Evolutionary conservation across 2,888 invertebrate species (phyloP).

Genomic region (Cephalotes varians): DNA sequence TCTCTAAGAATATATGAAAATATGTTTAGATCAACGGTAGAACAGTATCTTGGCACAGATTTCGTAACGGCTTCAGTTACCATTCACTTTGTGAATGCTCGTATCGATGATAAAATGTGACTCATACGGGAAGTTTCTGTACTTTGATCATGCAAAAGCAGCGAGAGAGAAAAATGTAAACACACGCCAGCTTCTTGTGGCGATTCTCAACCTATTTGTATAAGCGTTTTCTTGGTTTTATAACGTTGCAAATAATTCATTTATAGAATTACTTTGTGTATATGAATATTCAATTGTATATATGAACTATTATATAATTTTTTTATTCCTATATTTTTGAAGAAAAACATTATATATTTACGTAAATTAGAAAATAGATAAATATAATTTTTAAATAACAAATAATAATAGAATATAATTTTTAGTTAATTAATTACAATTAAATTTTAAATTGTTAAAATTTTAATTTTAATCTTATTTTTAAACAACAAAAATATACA

Average conservation of each 20-base stretch:
- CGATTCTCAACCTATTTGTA: conserved; percentile 11
- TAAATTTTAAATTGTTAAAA: neutral
- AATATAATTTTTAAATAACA: neutral
- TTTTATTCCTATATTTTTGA: neutral
- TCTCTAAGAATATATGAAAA: conserved; percentile 3
- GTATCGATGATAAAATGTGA: conserved; percentile 55
- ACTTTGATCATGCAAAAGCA: conserved; percentile 23
- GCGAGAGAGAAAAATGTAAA: neutral
- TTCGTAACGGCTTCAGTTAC: conserved; percentile 14
- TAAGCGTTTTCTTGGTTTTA: neutral
- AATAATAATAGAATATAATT: neutral
- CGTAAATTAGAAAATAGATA: neutral
- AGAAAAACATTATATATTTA: neutral
- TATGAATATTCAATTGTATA: neutral
- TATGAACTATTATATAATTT: neutral
- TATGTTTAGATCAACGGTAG: neutral
- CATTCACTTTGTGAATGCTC: conserved; percentile 41
- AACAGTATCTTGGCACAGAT: conserved; percentile 35
- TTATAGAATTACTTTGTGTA: neutral
- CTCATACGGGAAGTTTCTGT: conserved; percentile 44
- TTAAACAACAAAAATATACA: neutral
- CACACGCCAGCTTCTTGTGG: neutral
- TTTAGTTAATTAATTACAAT: neutral
- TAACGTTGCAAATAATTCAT: neutral
- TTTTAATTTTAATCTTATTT: neutral